Base-by-base conservation (phyloP, 2,888 invertebrate genomes). In the Gandaritis pyraliata region DNA sequence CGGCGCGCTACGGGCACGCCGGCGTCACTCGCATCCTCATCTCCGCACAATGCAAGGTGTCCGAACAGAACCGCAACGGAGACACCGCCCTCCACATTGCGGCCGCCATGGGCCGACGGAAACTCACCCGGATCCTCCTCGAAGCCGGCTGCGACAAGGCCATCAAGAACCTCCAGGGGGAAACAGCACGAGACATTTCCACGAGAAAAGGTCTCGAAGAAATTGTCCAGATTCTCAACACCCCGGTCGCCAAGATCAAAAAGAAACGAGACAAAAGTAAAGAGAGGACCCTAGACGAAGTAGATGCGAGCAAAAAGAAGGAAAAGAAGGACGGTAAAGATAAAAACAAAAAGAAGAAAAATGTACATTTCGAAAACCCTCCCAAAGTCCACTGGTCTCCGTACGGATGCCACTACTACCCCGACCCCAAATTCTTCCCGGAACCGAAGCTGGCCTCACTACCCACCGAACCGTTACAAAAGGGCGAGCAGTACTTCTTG, bases 21-120 rank as follows among this genome's bases (percentile, higher is more conserved):
- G 98, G 98, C 2, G 98, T 98, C 64, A 97, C 98, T 0, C 94
- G 98, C 57, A 98, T 99, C 75, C 94, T 99, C 56, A 95, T 99
- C 72, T 98, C 98, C 39, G 98, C 98, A 0, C 94, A 96, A 72
- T 96, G 97, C 82, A 94, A 95, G 72, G 95, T 97, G 56, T 96
- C 97, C 61, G 97, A 97, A 76, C 96, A 97, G 77, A 99, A 99
- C 85, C 97, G 98, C 93, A 99, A 99, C 88, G 98, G 98, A 0
- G 98, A 99, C 88, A 98, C 98, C 0, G 96, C 98, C 0, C 91
- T 99, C 12, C 98, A 99, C 85, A 98, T 99, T 74, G 96, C 98
- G 0, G 96, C 98, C 8, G 98, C 98, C 1, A 97, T 98, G 97
- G 98, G 98, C 6, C 93, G 98, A 18, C 90, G 98, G 56, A 98